phyloP scores from a whole-genome alignment of 1,140 invertebrate species.

The Meloidogyne floridensis region DNA sequence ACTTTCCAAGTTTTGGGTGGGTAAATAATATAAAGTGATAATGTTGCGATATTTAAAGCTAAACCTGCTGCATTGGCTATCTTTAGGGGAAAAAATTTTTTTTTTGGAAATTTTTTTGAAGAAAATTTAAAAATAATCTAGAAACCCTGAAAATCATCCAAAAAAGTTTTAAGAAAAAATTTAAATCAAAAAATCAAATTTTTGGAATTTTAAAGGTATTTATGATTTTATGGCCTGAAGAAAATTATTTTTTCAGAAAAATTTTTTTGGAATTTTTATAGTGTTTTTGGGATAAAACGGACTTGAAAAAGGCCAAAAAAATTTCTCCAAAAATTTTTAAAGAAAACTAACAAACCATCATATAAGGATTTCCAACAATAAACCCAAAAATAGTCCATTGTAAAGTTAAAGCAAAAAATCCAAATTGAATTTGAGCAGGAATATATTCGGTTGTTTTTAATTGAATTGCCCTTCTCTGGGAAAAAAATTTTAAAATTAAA shows the following conservation, averaged over 20 bases:
- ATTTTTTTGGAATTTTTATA: no score
- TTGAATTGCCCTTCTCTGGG: slow-evolving; percentile 57
- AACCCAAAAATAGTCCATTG: slow-evolving; percentile 62
- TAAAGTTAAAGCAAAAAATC: slow-evolving; percentile 55
- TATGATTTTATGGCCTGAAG: no score
- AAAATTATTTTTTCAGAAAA: no score
- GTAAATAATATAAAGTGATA: slow-evolving; percentile 59
- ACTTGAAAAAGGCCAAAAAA: no score
- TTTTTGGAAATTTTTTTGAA: background rate
- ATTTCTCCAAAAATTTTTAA: background rate
- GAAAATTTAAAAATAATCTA: no score
- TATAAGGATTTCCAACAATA: slow-evolving; percentile 55
- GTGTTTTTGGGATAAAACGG: no score
- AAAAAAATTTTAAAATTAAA: slow-evolving; percentile 12
- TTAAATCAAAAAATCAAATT: no score
- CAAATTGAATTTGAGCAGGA: slow-evolving; percentile 60
- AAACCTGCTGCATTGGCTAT: slow-evolving; percentile 62
- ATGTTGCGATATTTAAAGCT: slow-evolving; percentile 55
- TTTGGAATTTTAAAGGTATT: no score
- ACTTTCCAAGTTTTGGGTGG: slow-evolving; percentile 64
- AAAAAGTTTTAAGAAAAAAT: no score
- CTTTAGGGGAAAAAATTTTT: slow-evolving; percentile 37
- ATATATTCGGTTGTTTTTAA: slow-evolving; percentile 62
- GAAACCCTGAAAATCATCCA: no score
- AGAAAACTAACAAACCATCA: slow-evolving; percentile 44